Evolutionary conservation across 2,797 vertebrate species (phyloP), one percentile per base, ranked within the genome.

Genomic region (Orestias chungarensis): DNA sequence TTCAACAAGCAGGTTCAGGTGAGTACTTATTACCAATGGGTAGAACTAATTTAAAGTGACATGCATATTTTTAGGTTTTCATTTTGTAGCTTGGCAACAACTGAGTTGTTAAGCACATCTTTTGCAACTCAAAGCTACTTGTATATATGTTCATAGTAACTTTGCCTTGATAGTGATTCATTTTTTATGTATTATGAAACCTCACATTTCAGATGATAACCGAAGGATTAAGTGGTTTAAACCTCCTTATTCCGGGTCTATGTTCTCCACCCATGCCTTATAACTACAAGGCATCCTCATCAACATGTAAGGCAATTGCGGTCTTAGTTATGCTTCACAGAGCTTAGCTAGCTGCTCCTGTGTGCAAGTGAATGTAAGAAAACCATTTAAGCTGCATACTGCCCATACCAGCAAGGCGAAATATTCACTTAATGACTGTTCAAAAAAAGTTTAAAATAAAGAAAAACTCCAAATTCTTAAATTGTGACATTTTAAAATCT

Each of bases 1-100:
- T 95, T 66, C 90, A 92, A 20, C 80, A 80, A 61, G 73, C 84
- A 3, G 84, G 81, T 81, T 86, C 80, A 31, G 93, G 95, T 95
- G 83, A 95, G 94, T 94, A 31, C 76, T 86, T 64, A 70, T 88
- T 71, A 72, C 57, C 33, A n/a, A 38, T n/a, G 57, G 31, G 17
- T 57, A 33, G 7, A 4, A 29, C 17, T 57, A 9, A 4, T 61
- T 38, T 35, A 11, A 61, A 38, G n/a, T 38, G 4, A 20, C 57
- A 23, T n/a, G 33, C 33, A 38, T 38, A 10, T 35, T 14, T 38
- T 38, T 38, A 61, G 11, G 12, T 61, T 61, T 35, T 35, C 17
- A 0, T 35, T 59, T 59, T 59, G 31, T 35, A 59, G 6, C 55
- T 59, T 59, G 31, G 31, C 55, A 35, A 59, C 31, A 59, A 11